Evolutionary conservation across 2,113 vertebrate species (phyloP).

Genomic region (Protobothrops mucrosquamatus): DNA sequence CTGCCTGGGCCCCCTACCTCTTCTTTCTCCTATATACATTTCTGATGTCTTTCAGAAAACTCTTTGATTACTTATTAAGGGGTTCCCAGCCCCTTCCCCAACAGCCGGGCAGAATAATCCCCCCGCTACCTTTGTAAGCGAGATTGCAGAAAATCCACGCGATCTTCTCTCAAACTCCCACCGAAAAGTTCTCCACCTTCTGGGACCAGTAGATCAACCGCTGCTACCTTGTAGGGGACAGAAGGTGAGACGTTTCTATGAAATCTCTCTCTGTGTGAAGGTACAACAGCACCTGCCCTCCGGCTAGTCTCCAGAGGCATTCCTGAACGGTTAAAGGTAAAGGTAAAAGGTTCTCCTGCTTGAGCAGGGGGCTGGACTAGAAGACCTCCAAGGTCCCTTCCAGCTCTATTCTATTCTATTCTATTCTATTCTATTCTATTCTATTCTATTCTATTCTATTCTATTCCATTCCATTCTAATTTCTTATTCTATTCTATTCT

Average conservation of each 20-base stretch:
- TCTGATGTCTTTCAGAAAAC: not conserved
- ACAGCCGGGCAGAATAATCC: not conserved
- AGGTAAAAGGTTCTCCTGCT: too few relatives aligned
- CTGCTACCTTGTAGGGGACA: slow-evolving; percentile 79
- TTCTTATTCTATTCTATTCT: too few relatives aligned
- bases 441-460: too few relatives aligned
- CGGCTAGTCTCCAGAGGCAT: not conserved
- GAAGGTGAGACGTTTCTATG: not conserved
- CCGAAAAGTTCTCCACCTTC: slow-evolving; percentile 92
- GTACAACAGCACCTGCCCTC: not conserved
- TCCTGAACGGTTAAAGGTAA: not conserved
- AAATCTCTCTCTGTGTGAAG: not conserved
- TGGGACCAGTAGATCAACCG: slow-evolving; percentile 93
- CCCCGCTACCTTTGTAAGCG: slow-evolving; percentile 78
- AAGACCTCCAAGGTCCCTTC: too few relatives aligned
- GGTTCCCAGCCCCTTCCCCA: not conserved
- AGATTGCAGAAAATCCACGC: slow-evolving; percentile 76
- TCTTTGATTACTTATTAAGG: not conserved
- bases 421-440: too few relatives aligned
- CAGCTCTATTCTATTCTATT: too few relatives aligned
- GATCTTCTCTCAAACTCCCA: slow-evolving; percentile 92
- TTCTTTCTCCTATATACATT: not conserved
- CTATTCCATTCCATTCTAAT: too few relatives aligned
- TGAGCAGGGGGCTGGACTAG: too few relatives aligned
- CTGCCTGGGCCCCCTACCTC: not conserved